Percentiles rank a stretch among this genome's conserved stretches.
phyloP scores from a whole-genome alignment of 2,888 invertebrate species.

The Tetropium fuscum region DNA sequence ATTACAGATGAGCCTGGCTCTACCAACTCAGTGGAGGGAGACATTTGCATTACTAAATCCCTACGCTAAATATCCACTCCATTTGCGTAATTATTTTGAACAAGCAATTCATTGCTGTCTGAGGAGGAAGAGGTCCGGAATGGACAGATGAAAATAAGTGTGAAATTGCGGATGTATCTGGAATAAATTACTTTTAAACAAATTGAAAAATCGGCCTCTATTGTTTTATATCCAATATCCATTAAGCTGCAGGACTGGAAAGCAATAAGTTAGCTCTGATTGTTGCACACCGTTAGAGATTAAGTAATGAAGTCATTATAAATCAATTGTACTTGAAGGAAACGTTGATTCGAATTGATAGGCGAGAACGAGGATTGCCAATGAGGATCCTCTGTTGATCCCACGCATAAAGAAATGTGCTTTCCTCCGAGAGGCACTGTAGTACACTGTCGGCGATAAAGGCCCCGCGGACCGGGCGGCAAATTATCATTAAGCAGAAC shows the following conservation, averaged over 20 bases:
- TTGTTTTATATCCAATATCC: slow-evolving; percentile 22
- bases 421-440: no score
- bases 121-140: slow-evolving; percentile 6
- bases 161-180: slow-evolving; percentile 18
- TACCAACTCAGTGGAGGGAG: slow-evolving; percentile 17
- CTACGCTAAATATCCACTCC: slow-evolving; percentile 29
- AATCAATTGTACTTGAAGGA: slow-evolving; percentile 18
- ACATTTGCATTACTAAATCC: slow-evolving; percentile 29
- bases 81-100: slow-evolving; percentile 34
- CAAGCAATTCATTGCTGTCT: slow-evolving; percentile 26
- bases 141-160: slow-evolving; percentile 14
- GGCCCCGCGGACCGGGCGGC: no score
- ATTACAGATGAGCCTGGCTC: slow-evolving; percentile 14
- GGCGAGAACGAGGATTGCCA: no score
- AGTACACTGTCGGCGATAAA: no score
- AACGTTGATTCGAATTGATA: slow-evolving; percentile 18
- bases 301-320: slow-evolving; percentile 29
- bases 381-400: no score
- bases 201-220: slow-evolving; percentile 21
- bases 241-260: slow-evolving; percentile 10
- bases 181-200: slow-evolving; percentile 22
- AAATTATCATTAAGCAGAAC: no score
- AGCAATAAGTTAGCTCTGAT: slow-evolving; percentile 20
- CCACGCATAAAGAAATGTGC: no score
- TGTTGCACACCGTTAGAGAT: slow-evolving; percentile 20